Conservation (phyloP, 2,888 invertebrate genomes). For the Sturmia bella region DNA sequence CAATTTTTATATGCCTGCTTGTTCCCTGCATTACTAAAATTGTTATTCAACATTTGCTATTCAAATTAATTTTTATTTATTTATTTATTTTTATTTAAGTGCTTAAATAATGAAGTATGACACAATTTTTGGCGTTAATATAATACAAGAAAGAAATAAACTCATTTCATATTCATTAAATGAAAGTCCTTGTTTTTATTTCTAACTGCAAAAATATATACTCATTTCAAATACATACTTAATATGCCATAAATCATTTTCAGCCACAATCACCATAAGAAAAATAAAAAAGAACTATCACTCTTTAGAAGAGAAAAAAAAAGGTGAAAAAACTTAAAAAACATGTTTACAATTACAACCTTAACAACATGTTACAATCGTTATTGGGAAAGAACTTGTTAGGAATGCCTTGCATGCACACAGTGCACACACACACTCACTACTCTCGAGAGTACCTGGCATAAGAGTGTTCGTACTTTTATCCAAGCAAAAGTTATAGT, state of each 20-base stretch:
- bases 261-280: conserved; percentile 35
- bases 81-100: background rate
- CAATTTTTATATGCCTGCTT: too few relatives aligned
- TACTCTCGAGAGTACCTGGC: conserved; percentile 21
- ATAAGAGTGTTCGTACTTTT: conserved; percentile 37
- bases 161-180: conserved; percentile 60
- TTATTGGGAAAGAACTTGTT: conserved; percentile 67
- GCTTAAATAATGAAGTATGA: conserved; percentile 31
- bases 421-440: background rate
- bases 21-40: background rate
- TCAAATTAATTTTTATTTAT: background rate
- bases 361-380: conserved; percentile 53
- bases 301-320: conserved; percentile 43
- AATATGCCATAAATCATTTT: conserved; percentile 58
- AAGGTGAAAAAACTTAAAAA: conserved; percentile 20
- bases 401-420: conserved; percentile 58
- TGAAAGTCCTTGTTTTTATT: conserved; percentile 50
- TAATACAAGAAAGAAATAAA: conserved; percentile 8
- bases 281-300: conserved; percentile 45
- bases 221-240: conserved; percentile 47
- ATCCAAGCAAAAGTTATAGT: conserved; percentile 51
- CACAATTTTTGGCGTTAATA: conserved; percentile 30
- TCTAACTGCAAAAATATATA: conserved; percentile 3
- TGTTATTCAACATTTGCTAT: conserved; percentile 24
- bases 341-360: conserved; percentile 63